phyloP scores from a whole-genome alignment of 2,888 invertebrate genomes.

The Meiosimyza platycephala region DNA sequence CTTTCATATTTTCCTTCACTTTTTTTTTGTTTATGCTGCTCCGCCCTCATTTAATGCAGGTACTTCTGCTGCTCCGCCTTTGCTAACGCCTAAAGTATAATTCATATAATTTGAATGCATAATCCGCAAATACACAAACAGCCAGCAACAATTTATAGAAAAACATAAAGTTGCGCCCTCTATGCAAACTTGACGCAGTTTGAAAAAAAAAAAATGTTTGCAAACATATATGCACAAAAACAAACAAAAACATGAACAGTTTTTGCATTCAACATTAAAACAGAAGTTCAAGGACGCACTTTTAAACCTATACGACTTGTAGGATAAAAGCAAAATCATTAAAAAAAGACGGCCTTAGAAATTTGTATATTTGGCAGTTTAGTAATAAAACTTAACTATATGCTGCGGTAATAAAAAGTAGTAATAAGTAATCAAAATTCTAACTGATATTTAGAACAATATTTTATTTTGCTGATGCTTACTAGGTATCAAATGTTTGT shows the following conservation, averaged over 20 bases:
- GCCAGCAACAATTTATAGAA: constrained; percentile 2
- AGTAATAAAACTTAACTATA: no score
- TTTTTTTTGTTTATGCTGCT: neutral
- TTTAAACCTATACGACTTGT: neutral
- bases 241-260: neutral
- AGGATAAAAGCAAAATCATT: no score
- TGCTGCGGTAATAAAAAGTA: no score
- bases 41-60: neutral
- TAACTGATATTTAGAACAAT: no score
- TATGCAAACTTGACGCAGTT: neutral
- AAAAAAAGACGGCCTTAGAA: no score
- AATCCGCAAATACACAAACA: constrained; percentile 31
- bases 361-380: no score
- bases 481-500: no score
- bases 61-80: constrained; percentile 10
- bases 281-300: constrained; percentile 36
- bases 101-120: constrained; percentile 44
- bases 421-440: no score
- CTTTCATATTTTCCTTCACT: neutral
- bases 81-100: constrained; percentile 36
- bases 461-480: no score
- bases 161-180: constrained; percentile 22
- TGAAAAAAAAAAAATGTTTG: constrained; percentile 7
- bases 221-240: constrained; percentile 26
- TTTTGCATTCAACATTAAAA: constrained; percentile 4